Evolutionary conservation across 2,113 vertebrate genomes (phyloP).

Genomic region (Grammomys surdaster): DNA sequence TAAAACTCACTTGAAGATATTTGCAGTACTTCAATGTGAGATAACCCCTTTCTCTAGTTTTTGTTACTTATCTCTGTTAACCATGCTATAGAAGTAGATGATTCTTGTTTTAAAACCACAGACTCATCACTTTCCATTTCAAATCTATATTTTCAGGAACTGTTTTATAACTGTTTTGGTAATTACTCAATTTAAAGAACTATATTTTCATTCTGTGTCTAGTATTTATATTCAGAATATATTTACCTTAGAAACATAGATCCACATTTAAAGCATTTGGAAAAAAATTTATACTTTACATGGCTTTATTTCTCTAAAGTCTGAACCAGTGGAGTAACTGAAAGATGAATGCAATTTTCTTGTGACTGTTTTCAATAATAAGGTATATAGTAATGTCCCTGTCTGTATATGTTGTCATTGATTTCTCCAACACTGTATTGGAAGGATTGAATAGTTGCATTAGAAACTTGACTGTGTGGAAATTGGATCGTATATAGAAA

Average conservation of each 20-base stretch:
- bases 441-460: background rate
- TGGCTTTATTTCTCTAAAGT: background rate
- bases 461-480: background rate
- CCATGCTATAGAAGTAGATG: background rate
- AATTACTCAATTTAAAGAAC: background rate
- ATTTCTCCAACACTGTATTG: background rate
- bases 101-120: background rate
- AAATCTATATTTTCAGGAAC: background rate
- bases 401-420: background rate
- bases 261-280: background rate
- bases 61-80: background rate
- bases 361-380: background rate
- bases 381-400: background rate
- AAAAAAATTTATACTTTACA: background rate
- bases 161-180: background rate
- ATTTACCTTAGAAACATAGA: background rate
- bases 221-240: background rate
- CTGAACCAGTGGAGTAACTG: background rate
- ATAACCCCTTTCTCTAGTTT: background rate
- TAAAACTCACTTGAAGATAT: background rate
- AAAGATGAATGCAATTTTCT: background rate
- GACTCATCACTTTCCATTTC: background rate
- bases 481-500: background rate
- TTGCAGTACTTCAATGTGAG: background rate
- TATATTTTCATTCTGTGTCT: background rate